Conservation (phyloP, 2,113 vertebrate genomes). For the Eclectus roratus region DNA sequence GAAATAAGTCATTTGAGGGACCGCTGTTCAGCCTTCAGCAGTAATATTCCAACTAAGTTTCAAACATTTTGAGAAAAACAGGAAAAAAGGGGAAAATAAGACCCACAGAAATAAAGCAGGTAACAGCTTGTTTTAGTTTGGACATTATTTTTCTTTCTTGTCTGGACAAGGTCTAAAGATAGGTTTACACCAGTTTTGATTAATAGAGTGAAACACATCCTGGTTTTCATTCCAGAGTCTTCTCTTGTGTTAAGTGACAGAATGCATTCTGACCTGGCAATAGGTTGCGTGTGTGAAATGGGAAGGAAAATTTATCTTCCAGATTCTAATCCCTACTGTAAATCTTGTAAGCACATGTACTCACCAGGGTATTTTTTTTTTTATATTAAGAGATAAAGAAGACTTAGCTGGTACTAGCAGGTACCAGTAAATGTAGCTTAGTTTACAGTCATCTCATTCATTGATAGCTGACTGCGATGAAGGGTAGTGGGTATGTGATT, state of each 20-base stretch:
- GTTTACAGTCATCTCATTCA: slow-evolving; percentile 4
- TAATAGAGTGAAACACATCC: slow-evolving; percentile 46
- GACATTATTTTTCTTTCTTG: slow-evolving; percentile 44
- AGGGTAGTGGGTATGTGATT: background rate
- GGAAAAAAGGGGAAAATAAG: rapidly evolving
- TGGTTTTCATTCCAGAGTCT: slow-evolving; percentile 32
- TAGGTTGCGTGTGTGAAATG: background rate
- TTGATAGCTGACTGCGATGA: background rate
- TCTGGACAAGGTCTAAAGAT: slow-evolving; percentile 44
- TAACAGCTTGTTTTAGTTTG: slow-evolving; percentile 24
- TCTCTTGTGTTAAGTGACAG: slow-evolving; percentile 28
- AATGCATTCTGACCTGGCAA: slow-evolving; percentile 38
- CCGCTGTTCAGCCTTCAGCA: background rate
- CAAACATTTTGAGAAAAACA: background rate
- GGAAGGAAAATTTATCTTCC: slow-evolving; percentile 52
- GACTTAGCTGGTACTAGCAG: slow-evolving; percentile 35
- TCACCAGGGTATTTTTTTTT: background rate
- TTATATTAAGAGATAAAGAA: slow-evolving; percentile 29
- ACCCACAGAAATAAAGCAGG: background rate
- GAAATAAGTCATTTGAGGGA: background rate
- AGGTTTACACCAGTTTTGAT: slow-evolving; percentile 40
- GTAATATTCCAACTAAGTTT: background rate
- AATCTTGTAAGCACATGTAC: slow-evolving; percentile 31
- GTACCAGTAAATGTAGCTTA: slow-evolving; percentile 20
- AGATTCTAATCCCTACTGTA: slow-evolving; percentile 51